These are phyloP conservation scores for Rhombomys opimus DNA, from an alignment of 2,113 vertebrate species.

Conservation along the genomic window DNA sequence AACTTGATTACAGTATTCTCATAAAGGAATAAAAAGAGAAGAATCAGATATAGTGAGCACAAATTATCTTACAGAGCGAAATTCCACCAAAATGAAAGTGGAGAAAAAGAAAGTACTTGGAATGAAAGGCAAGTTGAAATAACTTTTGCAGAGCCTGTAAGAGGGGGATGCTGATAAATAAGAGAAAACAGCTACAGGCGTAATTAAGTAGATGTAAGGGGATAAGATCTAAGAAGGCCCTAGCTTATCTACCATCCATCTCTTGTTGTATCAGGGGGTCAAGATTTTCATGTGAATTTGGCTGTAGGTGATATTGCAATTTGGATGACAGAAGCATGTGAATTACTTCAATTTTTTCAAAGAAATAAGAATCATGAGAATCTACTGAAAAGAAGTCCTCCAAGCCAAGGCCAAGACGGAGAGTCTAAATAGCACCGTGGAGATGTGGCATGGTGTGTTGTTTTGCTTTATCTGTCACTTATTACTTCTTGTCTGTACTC, in stretches of 20 bases:
- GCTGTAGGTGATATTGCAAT: background rate
- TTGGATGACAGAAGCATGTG: background rate
- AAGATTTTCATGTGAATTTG: background rate
- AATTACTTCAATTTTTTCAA: slow-evolving; percentile 54
- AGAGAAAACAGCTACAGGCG: background rate
- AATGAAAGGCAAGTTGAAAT: background rate
- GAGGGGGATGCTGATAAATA: background rate
- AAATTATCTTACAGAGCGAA: background rate
- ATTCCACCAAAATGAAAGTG: background rate
- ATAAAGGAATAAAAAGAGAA: background rate
- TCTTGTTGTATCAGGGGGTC: background rate
- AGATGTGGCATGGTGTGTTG: background rate
- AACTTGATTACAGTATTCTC: background rate
- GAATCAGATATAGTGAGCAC: background rate
- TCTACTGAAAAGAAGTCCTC: slow-evolving; percentile 28
- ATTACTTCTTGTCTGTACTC: background rate
- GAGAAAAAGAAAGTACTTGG: background rate
- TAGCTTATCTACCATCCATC: background rate
- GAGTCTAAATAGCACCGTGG: background rate
- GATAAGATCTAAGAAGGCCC: background rate
- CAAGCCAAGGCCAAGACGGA: slow-evolving; percentile 50
- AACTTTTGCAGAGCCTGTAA: background rate
- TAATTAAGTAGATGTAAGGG: background rate
- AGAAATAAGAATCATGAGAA: background rate
- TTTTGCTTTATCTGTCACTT: background rate